A percentile compares a stretch with the other conserved stretches of the same genome.
phyloP scores from a whole-genome alignment of 2,888 invertebrate species.

The Ptychoptera contaminata region DNA sequence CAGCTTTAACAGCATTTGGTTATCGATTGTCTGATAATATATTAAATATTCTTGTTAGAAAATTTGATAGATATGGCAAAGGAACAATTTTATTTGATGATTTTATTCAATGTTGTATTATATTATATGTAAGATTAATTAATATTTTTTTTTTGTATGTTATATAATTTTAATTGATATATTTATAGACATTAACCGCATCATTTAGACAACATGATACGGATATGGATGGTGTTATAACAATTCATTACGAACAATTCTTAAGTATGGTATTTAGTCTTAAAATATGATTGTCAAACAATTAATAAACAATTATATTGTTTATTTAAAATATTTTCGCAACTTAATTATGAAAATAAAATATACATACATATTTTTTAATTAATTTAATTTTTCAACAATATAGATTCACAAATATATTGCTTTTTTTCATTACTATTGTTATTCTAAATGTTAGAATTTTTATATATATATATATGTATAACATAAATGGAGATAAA shows the following conservation, averaged over 20 bases:
- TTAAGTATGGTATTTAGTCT: slow-evolving; percentile 77
- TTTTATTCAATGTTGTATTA: slow-evolving; percentile 92
- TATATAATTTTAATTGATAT: slow-evolving; percentile 8
- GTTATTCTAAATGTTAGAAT: no score
- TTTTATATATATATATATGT: no score
- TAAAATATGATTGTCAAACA: slow-evolving; percentile 38
- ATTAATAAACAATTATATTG: no score
- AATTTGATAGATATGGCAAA: slow-evolving; percentile 85
- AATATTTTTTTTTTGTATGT: background rate
- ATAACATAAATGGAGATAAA: no score
- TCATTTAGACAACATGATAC: slow-evolving; percentile 80
- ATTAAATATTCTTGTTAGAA: slow-evolving; percentile 64
- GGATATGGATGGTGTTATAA: slow-evolving; percentile 88
- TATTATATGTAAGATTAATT: slow-evolving; percentile 64
- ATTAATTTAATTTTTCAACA: no score
- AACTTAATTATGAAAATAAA: no score
- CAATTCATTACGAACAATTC: slow-evolving; percentile 92
- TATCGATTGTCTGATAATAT: slow-evolving; percentile 72
- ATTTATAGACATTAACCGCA: slow-evolving; percentile 69
- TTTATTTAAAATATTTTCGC: no score
- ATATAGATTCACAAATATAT: no score
- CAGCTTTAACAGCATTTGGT: slow-evolving; percentile 80
- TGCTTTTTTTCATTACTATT: no score
- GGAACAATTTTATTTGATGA: slow-evolving; percentile 94
- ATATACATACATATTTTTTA: no score